Base-by-base conservation (phyloP, 2,797 vertebrate species). In the Molossus molossus region DNA sequence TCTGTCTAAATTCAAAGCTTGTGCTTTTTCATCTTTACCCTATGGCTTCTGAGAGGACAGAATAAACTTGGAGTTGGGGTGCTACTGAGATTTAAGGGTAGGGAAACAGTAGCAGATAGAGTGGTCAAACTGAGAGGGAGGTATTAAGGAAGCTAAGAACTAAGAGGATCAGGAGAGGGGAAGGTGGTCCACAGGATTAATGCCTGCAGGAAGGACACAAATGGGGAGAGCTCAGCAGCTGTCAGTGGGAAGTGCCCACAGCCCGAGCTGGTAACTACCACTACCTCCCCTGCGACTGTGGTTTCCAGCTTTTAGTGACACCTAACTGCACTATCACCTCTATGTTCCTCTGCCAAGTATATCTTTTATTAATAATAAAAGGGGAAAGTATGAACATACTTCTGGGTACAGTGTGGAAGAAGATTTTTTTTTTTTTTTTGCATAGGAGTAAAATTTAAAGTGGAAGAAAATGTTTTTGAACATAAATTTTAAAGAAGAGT, bases 401-500 rank as follows among this genome's bases (percentile, higher is more conserved):
- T 23, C 60, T 69, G 18, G 7, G 9, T n/a, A 94, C 45, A 11
- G 9, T 84, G 21, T 65, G n/a, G 29, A 88, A 70, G 40, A 88
- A 79, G 29, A 76, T 29, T 87, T 9, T 90, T 73, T 70, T 87
- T 9, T 90, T 73, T 70, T 60, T 45, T 45, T 45, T 45, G 40
- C 40, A 45, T 45, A 45, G 40, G 40, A 45, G 40, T 45, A 45
- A 45, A 45, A 45, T 45, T 45, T 45, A 45, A 45, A 45, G 21
- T 65, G n/a, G 29, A 88, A 70, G 40, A 88, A 79, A 18, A 76
- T 29, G 84, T 9, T 90, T 75, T 70, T 60, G 23, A 88, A 92
- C 15, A 77, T 14, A 79, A n/a, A 94, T 90, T 95, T 82, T 83
- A 53, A 89, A 53, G 40, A 50, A 15, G 85, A 45, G 25, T 72